Evolutionary conservation across 2,113 vertebrate genomes (phyloP).

Genomic region (Otocyon megalotis): DNA sequence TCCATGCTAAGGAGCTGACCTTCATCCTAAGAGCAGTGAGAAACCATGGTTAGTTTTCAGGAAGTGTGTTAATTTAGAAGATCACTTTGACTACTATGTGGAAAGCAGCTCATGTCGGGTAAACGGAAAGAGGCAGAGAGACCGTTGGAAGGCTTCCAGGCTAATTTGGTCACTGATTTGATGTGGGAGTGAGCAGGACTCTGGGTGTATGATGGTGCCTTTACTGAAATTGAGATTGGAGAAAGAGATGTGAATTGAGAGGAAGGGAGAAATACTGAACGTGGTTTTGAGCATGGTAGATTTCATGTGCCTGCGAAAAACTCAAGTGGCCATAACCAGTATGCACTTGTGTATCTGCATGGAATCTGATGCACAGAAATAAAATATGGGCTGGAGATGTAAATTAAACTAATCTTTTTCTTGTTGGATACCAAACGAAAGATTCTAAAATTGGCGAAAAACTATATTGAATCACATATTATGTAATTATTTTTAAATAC

Average conservation of each 20-base stretch:
- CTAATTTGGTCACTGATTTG: neutral
- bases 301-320: conserved; percentile 14
- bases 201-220: neutral
- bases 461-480: neutral
- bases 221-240: neutral
- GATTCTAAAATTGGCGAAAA: conserved; percentile 28
- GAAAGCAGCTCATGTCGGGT: neutral
- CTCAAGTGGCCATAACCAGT: neutral
- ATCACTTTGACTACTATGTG: neutral
- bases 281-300: neutral
- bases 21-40: neutral
- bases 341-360: neutral
- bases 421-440: conserved; percentile 7
- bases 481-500: conserved; percentile 12
- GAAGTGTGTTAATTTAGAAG: neutral
- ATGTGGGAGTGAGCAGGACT: neutral
- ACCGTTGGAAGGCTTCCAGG: neutral
- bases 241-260: neutral
- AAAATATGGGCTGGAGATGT: neutral
- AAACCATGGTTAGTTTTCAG: neutral
- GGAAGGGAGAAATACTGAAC: neutral
- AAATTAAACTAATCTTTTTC: conserved; percentile 36
- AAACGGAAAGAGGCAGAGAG: neutral
- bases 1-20: neutral
- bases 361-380: conserved; percentile 24